Evolutionary conservation across 2,888 invertebrate genomes (phyloP).

Genomic region (Chalcis sispes): DNA sequence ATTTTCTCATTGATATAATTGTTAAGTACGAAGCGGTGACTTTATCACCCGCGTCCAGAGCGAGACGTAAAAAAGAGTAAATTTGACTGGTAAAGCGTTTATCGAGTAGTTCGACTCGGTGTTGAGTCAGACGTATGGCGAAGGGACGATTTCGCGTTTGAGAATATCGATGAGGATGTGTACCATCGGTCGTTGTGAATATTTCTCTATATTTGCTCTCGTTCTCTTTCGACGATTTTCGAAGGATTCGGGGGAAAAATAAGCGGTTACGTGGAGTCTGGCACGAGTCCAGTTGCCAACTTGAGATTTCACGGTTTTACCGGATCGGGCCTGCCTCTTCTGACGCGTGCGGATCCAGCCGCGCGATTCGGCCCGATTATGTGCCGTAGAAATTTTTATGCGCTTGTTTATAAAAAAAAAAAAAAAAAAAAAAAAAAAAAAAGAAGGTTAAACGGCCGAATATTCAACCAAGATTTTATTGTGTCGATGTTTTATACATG

Average conservation of each 20-base stretch:
- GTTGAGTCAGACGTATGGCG: conserved; percentile 42
- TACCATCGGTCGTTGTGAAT: too few species aligned
- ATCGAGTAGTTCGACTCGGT: conserved; percentile 34
- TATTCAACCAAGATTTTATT: too few species aligned
- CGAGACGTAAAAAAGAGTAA: too few species aligned
- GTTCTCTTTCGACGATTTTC: neutral
- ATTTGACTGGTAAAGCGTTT: too few species aligned
- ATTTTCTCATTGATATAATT: neutral
- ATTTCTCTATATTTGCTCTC: neutral
- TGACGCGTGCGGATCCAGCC: too few species aligned
- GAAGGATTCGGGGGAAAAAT: too few species aligned
- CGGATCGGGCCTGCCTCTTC: too few species aligned
- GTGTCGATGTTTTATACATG: too few species aligned
- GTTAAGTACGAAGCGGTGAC: neutral
- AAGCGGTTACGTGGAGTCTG: conserved; percentile 17
- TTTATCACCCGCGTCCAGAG: neutral
- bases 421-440: too few species aligned
- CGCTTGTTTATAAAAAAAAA: conserved; percentile 27
- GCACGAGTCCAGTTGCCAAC: conserved; percentile 41
- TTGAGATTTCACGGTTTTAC: too few species aligned
- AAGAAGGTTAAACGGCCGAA: too few species aligned
- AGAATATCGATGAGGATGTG: neutral
- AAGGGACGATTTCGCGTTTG: neutral
- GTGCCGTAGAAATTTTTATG: conserved; percentile 39
- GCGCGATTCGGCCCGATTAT: conserved; percentile 26